Evolutionary conservation across 1,140 invertebrate species (phyloP), one percentile per base, ranked within the genome.

Genomic region (Pseudobourletiella spinata): DNA sequence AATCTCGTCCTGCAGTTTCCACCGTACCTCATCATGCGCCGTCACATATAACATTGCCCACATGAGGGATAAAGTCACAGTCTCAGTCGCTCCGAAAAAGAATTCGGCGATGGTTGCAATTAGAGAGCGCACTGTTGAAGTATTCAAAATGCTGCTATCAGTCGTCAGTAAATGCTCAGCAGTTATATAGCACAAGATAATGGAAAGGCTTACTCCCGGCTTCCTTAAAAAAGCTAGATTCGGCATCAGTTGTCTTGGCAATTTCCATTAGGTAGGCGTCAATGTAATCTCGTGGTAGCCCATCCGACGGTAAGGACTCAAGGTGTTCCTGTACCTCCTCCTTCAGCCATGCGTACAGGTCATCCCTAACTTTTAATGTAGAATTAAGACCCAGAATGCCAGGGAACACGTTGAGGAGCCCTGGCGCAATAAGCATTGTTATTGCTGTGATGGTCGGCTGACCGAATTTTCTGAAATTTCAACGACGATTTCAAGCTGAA

Each of bases 141-240:
- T 42, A 42, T 14, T 42, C 14, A 14, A 42, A 42, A 42, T 18
- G 35, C 18, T 42, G 35, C 35, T 14, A 18, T 42, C n/a, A n/a
- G n/a, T 42, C 18, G 35, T 42, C 11, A 42, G n/a, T n/a, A n/a
- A n/a, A n/a, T n/a, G n/a, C n/a, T n/a, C n/a, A n/a, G n/a, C n/a
- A n/a, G n/a, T n/a, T 18, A 42, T 14, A 42, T 14, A 42, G 35
- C 35, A 42, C 14, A 18, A 42, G 18, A 18, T 42, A 18, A 14
- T 14, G 35, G 35, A 42, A 42, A 14, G 14, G n/a, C 32, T 39
- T 52, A 60, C 58, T 28, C 8, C 61, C 55, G 3, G 26, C 1
- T 2, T 54, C 25, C 32, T 62, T 46, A 30, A 54, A 48, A 57
- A 63, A 63, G 44, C 61, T 63, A 8, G 61, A 63, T 2, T 11